A percentile compares a stretch with the other conserved stretches of the same genome.
phyloP scores from a whole-genome alignment of 1,140 invertebrate species.

The Drosophila subobscura region DNA sequence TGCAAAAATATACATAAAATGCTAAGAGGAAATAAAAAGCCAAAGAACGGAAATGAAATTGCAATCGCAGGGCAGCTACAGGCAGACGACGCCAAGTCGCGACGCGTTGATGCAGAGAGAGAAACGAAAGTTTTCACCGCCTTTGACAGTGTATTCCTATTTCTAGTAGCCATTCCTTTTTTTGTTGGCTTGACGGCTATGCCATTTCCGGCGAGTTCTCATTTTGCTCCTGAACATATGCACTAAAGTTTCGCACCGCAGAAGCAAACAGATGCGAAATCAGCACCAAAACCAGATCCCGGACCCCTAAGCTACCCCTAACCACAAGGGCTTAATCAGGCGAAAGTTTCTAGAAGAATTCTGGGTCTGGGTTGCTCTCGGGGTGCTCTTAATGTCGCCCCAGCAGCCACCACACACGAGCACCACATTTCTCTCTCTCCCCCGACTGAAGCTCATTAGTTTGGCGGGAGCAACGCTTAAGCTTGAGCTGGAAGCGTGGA shows the following conservation, averaged over 20 bases:
- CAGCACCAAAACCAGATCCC: constrained; percentile 10
- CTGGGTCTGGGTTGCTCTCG: constrained; percentile 10
- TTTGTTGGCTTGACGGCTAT: constrained; percentile 48
- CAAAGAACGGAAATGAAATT: constrained; percentile 75
- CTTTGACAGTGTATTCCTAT: constrained; percentile 37
- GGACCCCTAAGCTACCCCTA: constrained; percentile 3
- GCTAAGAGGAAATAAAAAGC: constrained; percentile 49
- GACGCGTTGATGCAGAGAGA: constrained; percentile 64
- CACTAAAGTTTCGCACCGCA: constrained; percentile 61
- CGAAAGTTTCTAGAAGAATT: constrained; percentile 54
- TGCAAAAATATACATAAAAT: constrained; percentile 37
- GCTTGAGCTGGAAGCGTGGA: constrained; percentile 52
- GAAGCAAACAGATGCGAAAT: constrained; percentile 26
- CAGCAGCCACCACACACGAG: constrained; percentile 17
- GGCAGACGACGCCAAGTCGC: constrained; percentile 76
- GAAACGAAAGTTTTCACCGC: constrained; percentile 59
- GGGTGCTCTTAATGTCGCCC: constrained; percentile 29
- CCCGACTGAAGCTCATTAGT: constrained; percentile 61
- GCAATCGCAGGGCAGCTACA: constrained; percentile 64
- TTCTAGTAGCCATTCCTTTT: constrained; percentile 12
- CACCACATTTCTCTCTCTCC: constrained; percentile 6
- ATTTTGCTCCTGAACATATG: constrained; percentile 64
- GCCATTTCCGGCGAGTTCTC: constrained; percentile 67
- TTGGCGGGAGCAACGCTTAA: constrained; percentile 54
- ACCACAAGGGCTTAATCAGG: constrained; percentile 62